Base-by-base conservation (phyloP, 2,797 vertebrate species). In the Anguilla megastoma region DNA sequence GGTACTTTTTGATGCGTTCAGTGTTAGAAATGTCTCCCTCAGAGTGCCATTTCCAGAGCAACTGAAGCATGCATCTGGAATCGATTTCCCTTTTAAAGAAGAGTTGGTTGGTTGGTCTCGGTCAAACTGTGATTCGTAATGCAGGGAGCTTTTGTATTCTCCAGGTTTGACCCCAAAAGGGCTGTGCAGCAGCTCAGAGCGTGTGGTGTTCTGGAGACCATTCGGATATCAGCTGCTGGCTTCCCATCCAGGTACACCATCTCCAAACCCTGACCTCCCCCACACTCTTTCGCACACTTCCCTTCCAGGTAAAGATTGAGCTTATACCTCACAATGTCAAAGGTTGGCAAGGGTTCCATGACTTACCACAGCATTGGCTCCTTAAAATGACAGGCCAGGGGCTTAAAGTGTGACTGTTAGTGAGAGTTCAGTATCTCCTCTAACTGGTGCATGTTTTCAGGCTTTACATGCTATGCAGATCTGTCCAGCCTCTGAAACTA, bases 181-280 rank as follows among this genome's bases (percentile, higher is more conserved):
- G 98, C 99, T 0, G 99, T 99, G 79, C 99, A 99, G 95, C 99
- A 99, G 93, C 97, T 99, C 90, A 95, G 99, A 92, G 99, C 99
- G 1, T 99, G 99, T 9, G 99, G 99, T 0, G 99, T 99, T 21
- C 94, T 99, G 90, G 99, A 99, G 93, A 99, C 99, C 18, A 99
- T 99, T 91, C 96, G 99, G 2, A 99, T 99, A 93, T 99, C 98
- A 0, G 99, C 99, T 0, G 98, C 99, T 1, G 99, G 99, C 60
- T 99, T 99, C 94, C 99, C 99, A 7, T 99, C 99, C 71, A 97
- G 99, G 98, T 99, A 93, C 41, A 90, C 24, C 6, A 30, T 48
- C 14, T 10, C 30, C n/a, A 1, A 79, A 2, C 45, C 58, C 21
- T 66, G 63, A 80, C 18, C 63, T 36, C 76, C 76, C n/a, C 10